Evolutionary conservation across 2,113 vertebrate species (phyloP), one percentile per base, ranked within the genome.

Genomic region (Onychostoma macrolepis): DNA sequence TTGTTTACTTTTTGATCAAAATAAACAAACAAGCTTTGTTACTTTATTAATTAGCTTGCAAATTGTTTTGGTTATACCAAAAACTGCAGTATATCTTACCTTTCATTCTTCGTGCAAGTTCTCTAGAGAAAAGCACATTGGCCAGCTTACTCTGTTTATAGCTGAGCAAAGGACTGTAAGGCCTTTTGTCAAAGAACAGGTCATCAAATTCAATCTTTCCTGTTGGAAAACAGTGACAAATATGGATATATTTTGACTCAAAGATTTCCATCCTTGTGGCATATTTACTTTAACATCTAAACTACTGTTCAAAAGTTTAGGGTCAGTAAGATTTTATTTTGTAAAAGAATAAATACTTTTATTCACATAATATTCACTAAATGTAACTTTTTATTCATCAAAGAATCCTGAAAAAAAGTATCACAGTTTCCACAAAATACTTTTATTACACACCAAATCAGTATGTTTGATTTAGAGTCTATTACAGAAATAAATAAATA

Each of bases 101-200:
- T 93, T 7, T 87, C 76, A 92, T 88, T 7, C 91, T 85, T 0
- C 61, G 86, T 9, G 92, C 90, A 1, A 96, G 93, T 48, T 95
- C 94, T 24, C 92, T 89, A 74, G 92, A 87, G 91, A 96, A 96
- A 10, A 96, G 94, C 2, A 96, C 74, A 61, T 95, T 95, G 50
- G 94, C 94, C 30, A 96, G 91, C n/a, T 96, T 95, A 91, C 95
- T 95, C 91, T 96, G 95, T 3, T 84, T 82, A 89, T 95, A 95
- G 88, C 94, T 94, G 75, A 88, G 85, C 86, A 95, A 83, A 0
- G 94, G 7, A 24, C 90, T 91, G 90, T 96, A 95, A 0, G 90
- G 81, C 45, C 80, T 90, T 4, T 87, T 87, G 74, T 80, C 90
- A 90, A 94, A 95, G 92, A 93, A 94, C 79, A 94, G n/a, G 53